Evolutionary conservation across 2,113 vertebrate genomes (phyloP), one percentile per base, ranked within the genome.

Genomic region (Psittacus erithacus): DNA sequence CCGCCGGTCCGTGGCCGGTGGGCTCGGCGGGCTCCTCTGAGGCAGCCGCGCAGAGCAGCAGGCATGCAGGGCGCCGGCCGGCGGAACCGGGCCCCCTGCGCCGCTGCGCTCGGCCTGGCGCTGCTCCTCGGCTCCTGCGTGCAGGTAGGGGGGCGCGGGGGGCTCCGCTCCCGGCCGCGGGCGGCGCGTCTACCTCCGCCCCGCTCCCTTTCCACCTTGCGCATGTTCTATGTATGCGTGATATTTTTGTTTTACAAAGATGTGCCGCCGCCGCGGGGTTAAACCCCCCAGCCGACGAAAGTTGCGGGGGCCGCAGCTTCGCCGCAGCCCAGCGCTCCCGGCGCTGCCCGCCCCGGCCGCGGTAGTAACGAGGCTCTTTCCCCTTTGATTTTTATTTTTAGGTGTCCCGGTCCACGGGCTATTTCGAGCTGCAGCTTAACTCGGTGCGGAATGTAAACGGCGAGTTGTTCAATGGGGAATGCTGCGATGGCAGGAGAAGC

Each of bases 361-460:
- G 75, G 69, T 77, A 94, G 94, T 97, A 95, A 97, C 27, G 88
- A 65, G 82, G 90, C 16, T 78, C 49, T 71, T 59, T 90, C 77
- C 71, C 27, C 53, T 85, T 79, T 88, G n/a, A 50, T 64, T 96
- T 87, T 95, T 97, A 98, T 99, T 98, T 97, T 92, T 98, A 99
- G 99, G 99, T 98, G 97, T 98, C 98, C 92, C 98, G 97, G 93
- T 98, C 98, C 96, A 98, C 98, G 91, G 99, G 99, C 91, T 99
- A 99, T 98, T 99, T 99, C 94, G 99, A 99, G 99, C 98, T 99
- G 97, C 99, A 99, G 98, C 94, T 99, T 98, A 96, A 98, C 79
- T 98, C 98, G 39, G 97, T 99, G 97, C 98, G 98, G 93, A 99
- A 99, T 98, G 98, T 97, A 63, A 98, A 97, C 92, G 99, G 99